These are phyloP conservation scores for Potorous gilbertii DNA, from an alignment of 2,797 vertebrate species.

Conservation along the genomic window DNA sequence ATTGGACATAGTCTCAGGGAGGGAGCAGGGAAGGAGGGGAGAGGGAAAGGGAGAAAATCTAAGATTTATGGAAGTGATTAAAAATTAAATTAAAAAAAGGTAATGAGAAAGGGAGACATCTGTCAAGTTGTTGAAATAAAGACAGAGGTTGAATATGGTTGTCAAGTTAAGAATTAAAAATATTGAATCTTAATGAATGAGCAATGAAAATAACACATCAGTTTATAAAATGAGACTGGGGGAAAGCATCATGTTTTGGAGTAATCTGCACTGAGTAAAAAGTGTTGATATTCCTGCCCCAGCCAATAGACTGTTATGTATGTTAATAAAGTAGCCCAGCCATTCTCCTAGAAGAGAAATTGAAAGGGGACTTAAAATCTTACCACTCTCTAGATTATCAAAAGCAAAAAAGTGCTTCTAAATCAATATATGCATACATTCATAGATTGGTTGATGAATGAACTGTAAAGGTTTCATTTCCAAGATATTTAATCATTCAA, in stretches of 20 bases:
- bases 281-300: background rate
- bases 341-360: background rate
- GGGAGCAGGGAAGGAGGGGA: too few species aligned
- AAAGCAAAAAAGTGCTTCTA: background rate
- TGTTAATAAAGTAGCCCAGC: too few species aligned
- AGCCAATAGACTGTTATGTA: background rate
- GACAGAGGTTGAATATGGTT: background rate
- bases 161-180: background rate
- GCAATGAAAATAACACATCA: background rate
- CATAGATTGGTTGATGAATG: background rate
- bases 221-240: background rate
- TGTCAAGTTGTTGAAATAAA: background rate
- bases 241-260: background rate
- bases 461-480: background rate
- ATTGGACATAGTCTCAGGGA: too few species aligned
- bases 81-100: background rate
- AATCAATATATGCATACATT: background rate
- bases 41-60: too few species aligned
- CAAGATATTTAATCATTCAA: background rate
- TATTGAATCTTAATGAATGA: background rate
- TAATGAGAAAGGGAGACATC: background rate
- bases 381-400: background rate
- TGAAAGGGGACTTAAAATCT: background rate
- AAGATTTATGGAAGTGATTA: too few species aligned
- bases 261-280: background rate